A percentile compares a stretch with the other conserved stretches of the same genome.
Evolutionary conservation across 2,797 vertebrate genomes (phyloP).

Genomic region (Poecilia wingei): DNA sequence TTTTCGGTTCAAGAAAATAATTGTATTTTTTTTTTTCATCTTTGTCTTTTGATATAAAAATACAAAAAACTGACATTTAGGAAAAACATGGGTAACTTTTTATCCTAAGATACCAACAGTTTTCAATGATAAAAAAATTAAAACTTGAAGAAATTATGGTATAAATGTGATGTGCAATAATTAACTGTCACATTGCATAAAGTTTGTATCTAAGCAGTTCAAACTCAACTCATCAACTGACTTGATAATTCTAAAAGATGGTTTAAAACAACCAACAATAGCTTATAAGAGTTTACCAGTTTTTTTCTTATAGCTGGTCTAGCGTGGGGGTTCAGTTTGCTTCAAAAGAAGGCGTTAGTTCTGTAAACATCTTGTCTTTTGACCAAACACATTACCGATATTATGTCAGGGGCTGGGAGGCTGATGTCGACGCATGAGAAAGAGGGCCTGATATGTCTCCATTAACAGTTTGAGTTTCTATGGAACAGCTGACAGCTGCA

Average conservation of each 20-base stretch:
- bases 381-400: not conserved
- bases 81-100: not conserved
- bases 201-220: not conserved
- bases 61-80: not conserved
- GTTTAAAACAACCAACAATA: not conserved
- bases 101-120: not conserved
- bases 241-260: not conserved
- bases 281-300: not conserved
- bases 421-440: not conserved
- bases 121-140: not conserved
- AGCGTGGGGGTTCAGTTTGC: not conserved
- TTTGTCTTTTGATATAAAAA: not conserved
- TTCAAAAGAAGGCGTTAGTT: not conserved
- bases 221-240: not conserved
- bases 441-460: not conserved
- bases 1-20: not conserved
- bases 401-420: not conserved
- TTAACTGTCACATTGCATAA: not conserved
- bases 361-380: constrained; percentile 1
- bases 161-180: not conserved
- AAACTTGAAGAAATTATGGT: not conserved
- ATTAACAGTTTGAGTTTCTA: constrained; percentile 33
- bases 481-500: constrained; percentile 71
- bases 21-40: not conserved
- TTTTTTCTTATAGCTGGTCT: not conserved